Evolutionary conservation across 2,797 vertebrate genomes (phyloP), one percentile per base, ranked within the genome.

Genomic region (Neosilurus mollespiculum): DNA sequence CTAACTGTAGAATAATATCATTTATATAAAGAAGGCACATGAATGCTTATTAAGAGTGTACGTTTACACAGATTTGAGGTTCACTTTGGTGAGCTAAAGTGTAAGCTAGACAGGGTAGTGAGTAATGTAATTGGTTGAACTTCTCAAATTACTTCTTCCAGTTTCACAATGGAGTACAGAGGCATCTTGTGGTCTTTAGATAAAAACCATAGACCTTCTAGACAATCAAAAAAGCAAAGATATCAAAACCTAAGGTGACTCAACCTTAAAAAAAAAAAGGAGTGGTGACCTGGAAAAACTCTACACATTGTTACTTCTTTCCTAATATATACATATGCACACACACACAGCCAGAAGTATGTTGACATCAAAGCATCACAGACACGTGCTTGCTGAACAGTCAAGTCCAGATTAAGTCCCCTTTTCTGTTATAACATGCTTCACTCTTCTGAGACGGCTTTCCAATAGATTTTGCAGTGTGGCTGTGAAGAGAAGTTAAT

Each of bases 21-120:
- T 80, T 80, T 66, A 66, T 34, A 80, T 30, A 56, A 56, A 56
- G 49, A n/a, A 53, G 53, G 59, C 43, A 51, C 30, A 70, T 22
- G 64, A 37, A 78, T 11, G 43, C 22, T 51, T 8, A 51, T 51
- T 51, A 24, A 62, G 20, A 37, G 14, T 0, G 0, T 64, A 59
- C 22, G 1, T 78, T 51, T 24, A n/a, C 14, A 49, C 76, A 62
- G 34, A 79, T 18, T 34, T 62, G 37, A 43, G 34, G 59, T 59
- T 58, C 10, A 18, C 24, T 58, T 58, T 75, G 24, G 12, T 54
- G 71, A 75, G 12, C 53, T 72, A 12, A 16, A 54, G 20, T 53
- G n/a, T 6, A 72, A n/a, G 15, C 49, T 6, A 30, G 51, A 59
- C 73, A 2, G 30, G 30, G 56, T 34, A 65, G 62, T 12, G 20